Evolutionary conservation across 1,140 invertebrate species (phyloP).

Genomic region (Camponotus pennsylvanicus): DNA sequence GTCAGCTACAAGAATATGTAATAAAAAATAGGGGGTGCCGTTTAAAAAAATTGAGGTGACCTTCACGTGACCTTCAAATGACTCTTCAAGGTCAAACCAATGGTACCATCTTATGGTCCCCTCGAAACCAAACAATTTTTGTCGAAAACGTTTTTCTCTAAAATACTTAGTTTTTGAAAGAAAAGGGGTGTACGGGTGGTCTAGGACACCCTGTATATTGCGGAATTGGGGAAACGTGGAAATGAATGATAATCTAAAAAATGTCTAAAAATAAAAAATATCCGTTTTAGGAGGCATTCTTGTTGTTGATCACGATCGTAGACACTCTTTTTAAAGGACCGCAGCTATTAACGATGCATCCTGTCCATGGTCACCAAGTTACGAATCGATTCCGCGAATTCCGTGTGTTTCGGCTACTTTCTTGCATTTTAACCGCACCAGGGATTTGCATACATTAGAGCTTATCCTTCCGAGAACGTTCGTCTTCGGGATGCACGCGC

Average conservation of each 20-base stretch:
- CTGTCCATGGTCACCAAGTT: conserved; percentile 60
- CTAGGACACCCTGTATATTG: too few species aligned
- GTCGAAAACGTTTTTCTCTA: too few species aligned
- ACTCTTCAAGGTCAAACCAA: too few species aligned
- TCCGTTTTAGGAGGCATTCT: not conserved
- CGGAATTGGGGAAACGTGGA: not conserved
- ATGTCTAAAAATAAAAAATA: too few species aligned
- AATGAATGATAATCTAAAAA: not conserved
- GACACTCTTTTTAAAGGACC: not conserved
- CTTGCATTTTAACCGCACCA: conserved; percentile 77
- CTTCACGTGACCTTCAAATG: too few species aligned
- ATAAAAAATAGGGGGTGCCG: too few species aligned
- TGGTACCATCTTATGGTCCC: too few species aligned
- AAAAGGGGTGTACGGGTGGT: too few species aligned
- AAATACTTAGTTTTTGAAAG: too few species aligned
- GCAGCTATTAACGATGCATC: conserved; percentile 44
- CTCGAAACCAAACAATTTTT: too few species aligned
- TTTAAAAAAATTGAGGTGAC: too few species aligned
- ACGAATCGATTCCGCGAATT: conserved; percentile 83
- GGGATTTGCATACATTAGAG: conserved; percentile 87
- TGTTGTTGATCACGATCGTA: not conserved
- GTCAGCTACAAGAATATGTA: too few species aligned
- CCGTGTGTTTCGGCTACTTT: conserved; percentile 77
- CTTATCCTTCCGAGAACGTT: conserved; percentile 86
- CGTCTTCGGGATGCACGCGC: conserved; percentile 80